Conservation (phyloP, 2,888 invertebrate genomes). For the Leptodirus hochenwartii region DNA sequence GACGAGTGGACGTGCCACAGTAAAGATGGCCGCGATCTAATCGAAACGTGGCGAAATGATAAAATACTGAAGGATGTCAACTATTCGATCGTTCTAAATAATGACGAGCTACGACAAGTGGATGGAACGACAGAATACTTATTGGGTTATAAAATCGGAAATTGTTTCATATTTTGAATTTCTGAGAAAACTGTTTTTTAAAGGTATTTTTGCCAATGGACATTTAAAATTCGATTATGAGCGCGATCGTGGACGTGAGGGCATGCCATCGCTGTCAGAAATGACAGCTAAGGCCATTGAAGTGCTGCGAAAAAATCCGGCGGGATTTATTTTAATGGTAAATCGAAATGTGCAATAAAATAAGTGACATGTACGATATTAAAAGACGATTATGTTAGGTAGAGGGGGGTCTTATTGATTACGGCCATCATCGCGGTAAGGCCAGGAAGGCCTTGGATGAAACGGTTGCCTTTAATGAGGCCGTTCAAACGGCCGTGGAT, state of each 20-base stretch:
- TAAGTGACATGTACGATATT: neutral
- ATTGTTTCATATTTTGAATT: neutral
- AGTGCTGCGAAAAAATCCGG: slow-evolving; percentile 40
- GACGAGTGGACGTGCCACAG: slow-evolving; percentile 37
- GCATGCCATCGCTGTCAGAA: slow-evolving; percentile 59
- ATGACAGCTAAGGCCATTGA: slow-evolving; percentile 66
- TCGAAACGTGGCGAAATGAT: slow-evolving; percentile 46
- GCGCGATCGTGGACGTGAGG: slow-evolving; percentile 39
- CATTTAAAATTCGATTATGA: slow-evolving; percentile 59
- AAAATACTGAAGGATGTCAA: slow-evolving; percentile 26
- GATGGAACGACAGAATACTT: slow-evolving; percentile 47
- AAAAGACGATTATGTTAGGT: slow-evolving; percentile 30
- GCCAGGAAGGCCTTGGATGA: slow-evolving; percentile 64
- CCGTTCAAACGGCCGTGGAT: slow-evolving; percentile 45
- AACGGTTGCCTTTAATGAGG: slow-evolving; percentile 58
- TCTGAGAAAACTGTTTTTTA: slow-evolving; percentile 9
- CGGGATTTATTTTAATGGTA: slow-evolving; percentile 60
- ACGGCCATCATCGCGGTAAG: slow-evolving; percentile 67
- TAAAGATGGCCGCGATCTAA: slow-evolving; percentile 56
- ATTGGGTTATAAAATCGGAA: slow-evolving; percentile 34
- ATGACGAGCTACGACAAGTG: slow-evolving; percentile 39
- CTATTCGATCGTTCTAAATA: slow-evolving; percentile 47
- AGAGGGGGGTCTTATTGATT: slow-evolving; percentile 75
- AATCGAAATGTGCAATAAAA: neutral
- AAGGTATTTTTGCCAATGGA: slow-evolving; percentile 63